These are phyloP conservation scores for Xestobium rufovillosum DNA, from an alignment of 2,888 invertebrate genomes.

Conservation along the genomic window DNA sequence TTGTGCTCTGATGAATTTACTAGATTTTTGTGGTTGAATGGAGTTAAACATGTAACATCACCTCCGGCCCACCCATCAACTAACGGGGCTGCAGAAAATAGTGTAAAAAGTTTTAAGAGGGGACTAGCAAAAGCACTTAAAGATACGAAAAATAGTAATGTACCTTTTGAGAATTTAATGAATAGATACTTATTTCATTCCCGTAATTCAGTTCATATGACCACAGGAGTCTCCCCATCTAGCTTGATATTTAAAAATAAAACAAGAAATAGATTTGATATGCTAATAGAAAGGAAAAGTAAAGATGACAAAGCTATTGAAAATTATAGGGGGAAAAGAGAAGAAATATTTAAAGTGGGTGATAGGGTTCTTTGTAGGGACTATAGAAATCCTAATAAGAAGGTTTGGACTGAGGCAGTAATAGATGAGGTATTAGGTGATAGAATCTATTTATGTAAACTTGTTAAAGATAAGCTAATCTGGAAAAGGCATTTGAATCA, in stretches of 20 bases:
- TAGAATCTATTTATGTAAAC: slow-evolving; percentile 6
- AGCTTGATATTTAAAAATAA: slow-evolving; percentile 9
- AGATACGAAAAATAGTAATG: background rate
- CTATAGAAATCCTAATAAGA: slow-evolving; percentile 9
- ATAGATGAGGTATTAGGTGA: slow-evolving; percentile 1
- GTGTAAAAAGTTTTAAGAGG: slow-evolving; percentile 4
- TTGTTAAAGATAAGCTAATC: background rate
- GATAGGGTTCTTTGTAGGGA: slow-evolving; percentile 8
- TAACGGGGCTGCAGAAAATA: slow-evolving; percentile 6
- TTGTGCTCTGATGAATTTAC: slow-evolving; percentile 9
- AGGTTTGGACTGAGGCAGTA: background rate
- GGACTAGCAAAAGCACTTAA: background rate
- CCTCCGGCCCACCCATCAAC: slow-evolving; percentile 2
- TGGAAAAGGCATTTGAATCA: slow-evolving; percentile 11
- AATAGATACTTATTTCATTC: slow-evolving; percentile 9
- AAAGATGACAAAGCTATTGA: slow-evolving; percentile 1
- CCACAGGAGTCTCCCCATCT: slow-evolving; percentile 8
- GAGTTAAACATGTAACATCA: background rate
- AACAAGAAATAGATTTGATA: slow-evolving; percentile 7
- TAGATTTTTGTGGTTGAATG: slow-evolving; percentile 4
- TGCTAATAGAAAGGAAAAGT: background rate
- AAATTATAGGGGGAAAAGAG: slow-evolving; percentile 6
- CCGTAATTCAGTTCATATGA: slow-evolving; percentile 11
- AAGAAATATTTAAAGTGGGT: slow-evolving; percentile 1
- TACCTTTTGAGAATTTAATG: background rate